phyloP scores from a whole-genome alignment of 2,113 vertebrate species.

The Melospiza georgiana region DNA sequence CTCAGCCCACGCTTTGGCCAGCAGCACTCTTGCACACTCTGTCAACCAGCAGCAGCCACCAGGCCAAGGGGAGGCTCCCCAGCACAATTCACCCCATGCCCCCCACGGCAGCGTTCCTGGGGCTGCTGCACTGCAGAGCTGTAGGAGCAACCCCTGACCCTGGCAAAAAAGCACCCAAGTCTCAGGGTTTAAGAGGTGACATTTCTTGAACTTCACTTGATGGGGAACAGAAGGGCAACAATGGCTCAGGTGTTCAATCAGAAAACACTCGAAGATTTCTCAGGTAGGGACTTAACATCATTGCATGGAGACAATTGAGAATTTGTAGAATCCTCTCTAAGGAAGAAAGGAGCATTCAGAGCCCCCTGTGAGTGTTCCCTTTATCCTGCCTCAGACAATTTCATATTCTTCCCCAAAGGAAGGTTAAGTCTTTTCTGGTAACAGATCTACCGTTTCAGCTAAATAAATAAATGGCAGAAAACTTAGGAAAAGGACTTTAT shows the following conservation, averaged over 20 bases:
- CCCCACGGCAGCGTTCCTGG: fast-evolving
- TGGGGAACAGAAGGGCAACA: slow-evolving; percentile 62
- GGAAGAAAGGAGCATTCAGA: neutral
- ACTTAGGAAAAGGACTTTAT: neutral
- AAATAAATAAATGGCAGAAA: neutral
- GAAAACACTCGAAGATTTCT: neutral
- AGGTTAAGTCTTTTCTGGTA: neutral
- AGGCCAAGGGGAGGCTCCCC: neutral
- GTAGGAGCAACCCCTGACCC: too few species aligned
- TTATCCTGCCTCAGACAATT: neutral
- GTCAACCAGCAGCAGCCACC: neutral
- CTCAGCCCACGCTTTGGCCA: too few species aligned
- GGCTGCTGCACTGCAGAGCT: neutral
- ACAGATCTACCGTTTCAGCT: neutral
- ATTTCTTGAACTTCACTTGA: slow-evolving; percentile 75
- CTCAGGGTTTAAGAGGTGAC: neutral
- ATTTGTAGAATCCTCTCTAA: neutral
- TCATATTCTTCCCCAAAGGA: neutral
- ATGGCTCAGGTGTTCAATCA: neutral
- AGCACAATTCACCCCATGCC: neutral
- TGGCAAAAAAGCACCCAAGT: too few species aligned
- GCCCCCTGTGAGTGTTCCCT: neutral
- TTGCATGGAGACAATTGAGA: neutral
- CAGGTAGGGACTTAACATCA: neutral
- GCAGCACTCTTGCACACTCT: fast-evolving